Evolutionary conservation across 2,888 invertebrate species (phyloP).

Genomic region (Fissipunctia ypsillon): DNA sequence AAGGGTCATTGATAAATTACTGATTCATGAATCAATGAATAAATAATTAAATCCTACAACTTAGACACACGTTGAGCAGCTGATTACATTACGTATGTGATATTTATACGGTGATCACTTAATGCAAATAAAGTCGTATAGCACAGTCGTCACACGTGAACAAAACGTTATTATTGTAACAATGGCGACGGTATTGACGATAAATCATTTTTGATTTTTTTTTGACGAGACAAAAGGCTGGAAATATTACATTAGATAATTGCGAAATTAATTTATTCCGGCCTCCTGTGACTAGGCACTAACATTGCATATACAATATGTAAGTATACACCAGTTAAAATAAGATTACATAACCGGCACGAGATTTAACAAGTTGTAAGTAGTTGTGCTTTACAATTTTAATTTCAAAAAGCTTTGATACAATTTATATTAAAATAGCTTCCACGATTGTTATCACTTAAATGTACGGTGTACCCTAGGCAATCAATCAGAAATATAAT

Average conservation of each 20-base stretch:
- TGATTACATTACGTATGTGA: conserved; percentile 24
- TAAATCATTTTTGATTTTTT: conserved; percentile 6
- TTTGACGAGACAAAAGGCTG: not conserved
- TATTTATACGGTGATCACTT: not conserved
- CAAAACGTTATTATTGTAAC: conserved; percentile 28
- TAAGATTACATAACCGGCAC: not conserved
- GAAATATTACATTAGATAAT: not conserved
- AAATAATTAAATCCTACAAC: conserved; percentile 14
- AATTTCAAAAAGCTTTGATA: too few species aligned
- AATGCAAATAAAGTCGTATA: conserved; percentile 14
- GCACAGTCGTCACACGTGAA: conserved; percentile 22
- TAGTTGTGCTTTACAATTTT: too few species aligned
- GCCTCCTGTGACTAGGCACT: not conserved
- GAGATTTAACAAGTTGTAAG: not conserved
- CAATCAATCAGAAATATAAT: too few species aligned
- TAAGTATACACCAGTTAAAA: too few species aligned
- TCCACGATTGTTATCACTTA: too few species aligned
- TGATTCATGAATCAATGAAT: conserved; percentile 36
- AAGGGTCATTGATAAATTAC: conserved; percentile 30
- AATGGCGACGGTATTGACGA: conserved; percentile 3
- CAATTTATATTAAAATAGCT: too few species aligned
- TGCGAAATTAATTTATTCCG: not conserved
- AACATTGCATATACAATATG: not conserved
- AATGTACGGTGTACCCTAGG: too few species aligned
- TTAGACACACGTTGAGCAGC: conserved; percentile 15